Evolutionary conservation across 1,140 invertebrate genomes (phyloP).

Genomic region (Harlomillsia oculata): DNA sequence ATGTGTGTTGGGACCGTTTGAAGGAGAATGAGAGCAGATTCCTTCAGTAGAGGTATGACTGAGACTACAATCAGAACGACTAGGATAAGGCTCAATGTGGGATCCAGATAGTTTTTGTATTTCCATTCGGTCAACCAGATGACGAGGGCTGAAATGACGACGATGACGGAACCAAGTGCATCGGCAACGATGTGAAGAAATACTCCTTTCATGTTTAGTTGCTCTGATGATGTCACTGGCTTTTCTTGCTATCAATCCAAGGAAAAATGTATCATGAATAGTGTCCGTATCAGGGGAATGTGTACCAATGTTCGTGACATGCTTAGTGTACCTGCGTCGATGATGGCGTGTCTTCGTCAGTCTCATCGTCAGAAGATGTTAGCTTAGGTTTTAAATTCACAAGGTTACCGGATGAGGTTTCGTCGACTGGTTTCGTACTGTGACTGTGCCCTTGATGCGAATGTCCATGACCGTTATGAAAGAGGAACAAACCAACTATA

Average conservation of each 20-base stretch:
- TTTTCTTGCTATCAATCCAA: no score
- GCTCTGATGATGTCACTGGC: constrained; percentile 45
- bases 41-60: constrained; percentile 65
- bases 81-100: constrained; percentile 73
- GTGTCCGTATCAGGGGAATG: no score
- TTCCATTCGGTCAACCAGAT: constrained; percentile 79
- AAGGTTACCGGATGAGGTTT: no score
- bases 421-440: no score
- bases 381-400: no score
- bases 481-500: constrained; percentile 67
- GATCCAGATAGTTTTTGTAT: constrained; percentile 76
- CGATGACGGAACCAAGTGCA: constrained; percentile 84
- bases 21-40: constrained; percentile 76
- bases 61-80: constrained; percentile 68
- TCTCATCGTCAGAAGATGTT: no score
- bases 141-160: constrained; percentile 80
- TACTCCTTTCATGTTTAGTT: constrained; percentile 95
- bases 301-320: no score
- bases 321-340: no score
- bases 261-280: no score
- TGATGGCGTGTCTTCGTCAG: no score
- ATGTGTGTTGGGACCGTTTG: constrained; percentile 90
- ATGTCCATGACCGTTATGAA: constrained; percentile 67
- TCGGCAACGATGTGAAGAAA: constrained; percentile 96
- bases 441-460: no score